Conservation (phyloP, 2,113 vertebrate species). For the Dicerorhinus sumatrensis region DNA sequence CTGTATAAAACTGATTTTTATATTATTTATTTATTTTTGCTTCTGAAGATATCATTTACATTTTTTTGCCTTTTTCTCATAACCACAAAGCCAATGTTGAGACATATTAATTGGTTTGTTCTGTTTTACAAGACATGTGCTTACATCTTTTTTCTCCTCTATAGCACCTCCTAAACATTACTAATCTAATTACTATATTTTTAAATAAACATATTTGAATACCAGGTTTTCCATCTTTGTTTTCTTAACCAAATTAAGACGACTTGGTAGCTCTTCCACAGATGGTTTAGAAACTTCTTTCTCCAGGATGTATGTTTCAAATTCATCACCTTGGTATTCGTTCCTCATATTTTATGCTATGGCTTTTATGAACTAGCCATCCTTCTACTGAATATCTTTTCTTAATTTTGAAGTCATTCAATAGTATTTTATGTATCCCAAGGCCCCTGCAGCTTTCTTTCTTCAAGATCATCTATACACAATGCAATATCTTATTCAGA, state of each 20-base stretch:
- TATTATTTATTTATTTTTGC: background rate
- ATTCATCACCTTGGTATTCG: background rate
- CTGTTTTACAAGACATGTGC: background rate
- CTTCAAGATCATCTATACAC: background rate
- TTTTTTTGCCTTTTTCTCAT: background rate
- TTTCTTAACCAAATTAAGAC: background rate
- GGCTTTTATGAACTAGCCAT: background rate
- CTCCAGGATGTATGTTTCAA: background rate
- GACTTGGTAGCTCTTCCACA: background rate
- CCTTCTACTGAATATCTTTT: background rate
- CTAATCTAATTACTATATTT: background rate
- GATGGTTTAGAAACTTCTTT: background rate
- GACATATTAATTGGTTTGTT: background rate
- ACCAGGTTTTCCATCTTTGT: background rate
- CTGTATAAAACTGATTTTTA: background rate
- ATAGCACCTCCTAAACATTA: background rate
- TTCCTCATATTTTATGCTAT: background rate
- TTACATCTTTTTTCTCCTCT: background rate
- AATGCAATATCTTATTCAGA: background rate
- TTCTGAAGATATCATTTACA: background rate
- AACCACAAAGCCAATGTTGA: background rate
- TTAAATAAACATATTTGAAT: background rate
- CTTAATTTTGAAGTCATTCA: constrained; percentile 5
- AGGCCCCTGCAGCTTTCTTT: background rate
- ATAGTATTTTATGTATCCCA: background rate